Base-by-base conservation (phyloP, 2,113 vertebrate genomes). In the Coreoperca whiteheadi region DNA sequence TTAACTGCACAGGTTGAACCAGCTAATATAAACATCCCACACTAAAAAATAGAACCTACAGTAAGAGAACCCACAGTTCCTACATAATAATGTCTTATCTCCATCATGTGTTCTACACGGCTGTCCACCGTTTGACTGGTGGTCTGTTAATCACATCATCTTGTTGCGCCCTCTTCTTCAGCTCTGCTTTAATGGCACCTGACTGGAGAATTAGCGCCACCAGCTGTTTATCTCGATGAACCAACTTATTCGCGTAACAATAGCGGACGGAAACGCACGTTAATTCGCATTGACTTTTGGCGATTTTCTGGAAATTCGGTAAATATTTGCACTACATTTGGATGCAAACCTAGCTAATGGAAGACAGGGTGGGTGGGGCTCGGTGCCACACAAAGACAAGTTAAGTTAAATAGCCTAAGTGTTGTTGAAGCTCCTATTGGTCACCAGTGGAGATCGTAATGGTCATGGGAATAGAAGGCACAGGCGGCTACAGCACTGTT, bases 371-470 rank as follows among this genome's bases (percentile, higher is more conserved):
- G 1, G 12, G 11, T 11, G 53, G 9, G 21, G 21, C 51, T n/a
- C n/a, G 23, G n/a, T 28, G 10, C 16, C 32, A 23, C 6, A 8
- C 6, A 8, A 25, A 25, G 23, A 0, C 32, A 37, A 21, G 46
- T 32, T 34, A 23, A 23, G 6, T 28, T 12, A 5, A 18, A 43
- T 0, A n/a, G n/a, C n/a, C n/a, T n/a, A 4, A 11, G 11, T 65
- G 71, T 59, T 41, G 0, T 34, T 78, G 51, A 18, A 12, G 34
- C 70, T 28, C 28, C 53, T 16, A 0, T 2, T 51, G 10, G 34
- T 71, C 37, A 34, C 74, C 71, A 37, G 41, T 18, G 43, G 78
- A 57, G 67, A 56, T 37, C 4, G 5, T 20, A 11, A 2, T 21
- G 14, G 41, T 37, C 32, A 8, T 10, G 10, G 61, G 63, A 82